Evolutionary conservation across 2,797 vertebrate genomes (phyloP).

Genomic region (Perodicticus potto): DNA sequence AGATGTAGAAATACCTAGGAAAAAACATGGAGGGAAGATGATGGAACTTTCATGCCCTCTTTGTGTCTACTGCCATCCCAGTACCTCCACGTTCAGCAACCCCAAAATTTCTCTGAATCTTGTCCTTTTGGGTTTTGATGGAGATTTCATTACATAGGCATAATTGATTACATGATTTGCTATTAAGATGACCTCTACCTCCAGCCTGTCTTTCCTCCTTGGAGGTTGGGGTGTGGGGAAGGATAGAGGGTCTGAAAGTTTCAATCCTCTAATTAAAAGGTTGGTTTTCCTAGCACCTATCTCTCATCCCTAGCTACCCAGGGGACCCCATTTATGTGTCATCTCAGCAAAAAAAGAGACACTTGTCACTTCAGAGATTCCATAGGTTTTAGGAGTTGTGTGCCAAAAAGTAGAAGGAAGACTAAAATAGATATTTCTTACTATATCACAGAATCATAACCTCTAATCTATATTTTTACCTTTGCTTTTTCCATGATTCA

Average conservation of each 20-base stretch:
- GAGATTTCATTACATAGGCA: background rate
- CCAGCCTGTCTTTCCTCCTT: background rate
- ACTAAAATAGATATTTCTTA: background rate
- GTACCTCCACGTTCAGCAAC: background rate
- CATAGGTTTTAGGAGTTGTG: background rate
- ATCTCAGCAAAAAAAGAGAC: background rate
- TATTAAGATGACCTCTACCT: background rate
- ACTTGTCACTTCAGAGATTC: background rate
- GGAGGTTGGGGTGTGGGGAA: background rate
- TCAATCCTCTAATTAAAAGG: background rate
- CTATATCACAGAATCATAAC: background rate
- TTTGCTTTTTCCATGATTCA: background rate
- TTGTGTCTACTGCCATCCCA: background rate
- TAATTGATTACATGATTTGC: background rate
- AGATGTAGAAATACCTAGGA: background rate
- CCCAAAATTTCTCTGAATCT: background rate
- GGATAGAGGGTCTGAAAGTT: background rate
- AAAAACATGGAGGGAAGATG: background rate
- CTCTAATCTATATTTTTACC: background rate
- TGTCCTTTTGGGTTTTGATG: no score
- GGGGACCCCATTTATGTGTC: background rate
- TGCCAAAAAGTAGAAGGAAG: background rate
- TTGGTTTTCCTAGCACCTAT: background rate
- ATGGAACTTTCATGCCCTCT: background rate
- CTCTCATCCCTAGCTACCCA: background rate